phyloP scores from a whole-genome alignment of 1,140 invertebrate genomes.

The Drosophila orena region DNA sequence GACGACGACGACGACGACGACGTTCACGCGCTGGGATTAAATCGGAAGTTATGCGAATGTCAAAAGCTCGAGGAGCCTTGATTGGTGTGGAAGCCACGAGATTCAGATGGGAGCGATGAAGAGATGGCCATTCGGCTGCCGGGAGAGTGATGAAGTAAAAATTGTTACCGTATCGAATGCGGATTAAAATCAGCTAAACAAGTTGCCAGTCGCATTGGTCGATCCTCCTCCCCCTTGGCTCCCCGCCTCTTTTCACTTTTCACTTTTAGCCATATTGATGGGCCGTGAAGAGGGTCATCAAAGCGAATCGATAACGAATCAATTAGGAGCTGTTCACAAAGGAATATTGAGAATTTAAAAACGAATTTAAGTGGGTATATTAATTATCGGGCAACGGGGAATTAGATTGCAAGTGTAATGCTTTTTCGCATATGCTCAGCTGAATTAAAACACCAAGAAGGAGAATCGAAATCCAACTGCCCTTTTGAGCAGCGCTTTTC shows the following conservation, averaged over 20 bases:
- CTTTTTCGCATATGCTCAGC: no score
- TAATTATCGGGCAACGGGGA: background rate
- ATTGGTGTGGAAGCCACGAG: slow-evolving; percentile 48
- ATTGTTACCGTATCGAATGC: slow-evolving; percentile 83
- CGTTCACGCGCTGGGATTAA: slow-evolving; percentile 78
- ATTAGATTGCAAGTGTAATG: no score
- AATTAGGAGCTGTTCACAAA: slow-evolving; percentile 26
- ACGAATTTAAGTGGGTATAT: slow-evolving; percentile 16
- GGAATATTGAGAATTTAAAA: background rate
- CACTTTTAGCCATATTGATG: slow-evolving; percentile 27
- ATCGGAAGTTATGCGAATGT: slow-evolving; percentile 82
- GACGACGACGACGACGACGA: slow-evolving; percentile 42
- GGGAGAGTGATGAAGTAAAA: slow-evolving; percentile 70
- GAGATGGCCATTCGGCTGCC: slow-evolving; percentile 22
- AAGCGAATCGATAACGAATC: slow-evolving; percentile 58
- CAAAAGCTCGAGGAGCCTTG: slow-evolving; percentile 51
- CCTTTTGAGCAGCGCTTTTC: no score
- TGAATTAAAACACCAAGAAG: slow-evolving; percentile 16
- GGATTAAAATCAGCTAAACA: slow-evolving; percentile 83
- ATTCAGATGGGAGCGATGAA: slow-evolving; percentile 3
- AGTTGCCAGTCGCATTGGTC: slow-evolving; percentile 65
- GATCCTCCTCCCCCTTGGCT: slow-evolving; percentile 4
- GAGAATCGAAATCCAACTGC: background rate
- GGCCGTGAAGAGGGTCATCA: slow-evolving; percentile 6
- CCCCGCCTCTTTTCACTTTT: background rate